phyloP scores from a whole-genome alignment of 2,797 vertebrate species.

The Steatocranus sp. region DNA sequence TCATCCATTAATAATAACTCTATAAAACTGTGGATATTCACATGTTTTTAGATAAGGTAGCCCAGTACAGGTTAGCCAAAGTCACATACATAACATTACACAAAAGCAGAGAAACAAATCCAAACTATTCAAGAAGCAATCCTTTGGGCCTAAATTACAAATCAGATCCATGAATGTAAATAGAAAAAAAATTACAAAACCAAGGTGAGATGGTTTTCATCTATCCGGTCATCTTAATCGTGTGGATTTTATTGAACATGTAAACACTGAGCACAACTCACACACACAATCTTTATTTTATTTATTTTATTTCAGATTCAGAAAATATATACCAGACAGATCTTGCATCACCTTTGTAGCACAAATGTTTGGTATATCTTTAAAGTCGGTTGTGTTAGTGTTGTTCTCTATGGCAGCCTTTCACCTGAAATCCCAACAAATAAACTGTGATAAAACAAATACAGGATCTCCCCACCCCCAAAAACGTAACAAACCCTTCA shows the following conservation, averaged over 20 bases:
- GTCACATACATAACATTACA: background rate
- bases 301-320: constrained; percentile 32
- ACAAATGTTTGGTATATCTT: background rate
- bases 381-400: background rate
- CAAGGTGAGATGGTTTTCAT: background rate
- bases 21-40: background rate
- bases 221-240: constrained; percentile 9
- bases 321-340: constrained; percentile 36
- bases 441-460: background rate
- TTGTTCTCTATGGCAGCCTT: background rate
- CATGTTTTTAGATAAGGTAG: background rate
- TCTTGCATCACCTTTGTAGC: constrained; percentile 8
- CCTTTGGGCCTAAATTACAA: background rate
- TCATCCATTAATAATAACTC: background rate
- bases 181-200: background rate
- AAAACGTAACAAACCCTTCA: background rate
- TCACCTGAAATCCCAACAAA: background rate
- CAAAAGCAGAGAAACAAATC: background rate
- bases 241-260: constrained; percentile 19
- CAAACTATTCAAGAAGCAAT: background rate
- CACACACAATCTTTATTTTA: constrained; percentile 24
- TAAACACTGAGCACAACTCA: constrained; percentile 8
- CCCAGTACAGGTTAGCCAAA: background rate
- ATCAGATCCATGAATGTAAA: background rate
- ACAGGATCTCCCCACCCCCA: background rate